Conservation (phyloP, 2,888 invertebrate species). For the Drosophila niveifrons region DNA sequence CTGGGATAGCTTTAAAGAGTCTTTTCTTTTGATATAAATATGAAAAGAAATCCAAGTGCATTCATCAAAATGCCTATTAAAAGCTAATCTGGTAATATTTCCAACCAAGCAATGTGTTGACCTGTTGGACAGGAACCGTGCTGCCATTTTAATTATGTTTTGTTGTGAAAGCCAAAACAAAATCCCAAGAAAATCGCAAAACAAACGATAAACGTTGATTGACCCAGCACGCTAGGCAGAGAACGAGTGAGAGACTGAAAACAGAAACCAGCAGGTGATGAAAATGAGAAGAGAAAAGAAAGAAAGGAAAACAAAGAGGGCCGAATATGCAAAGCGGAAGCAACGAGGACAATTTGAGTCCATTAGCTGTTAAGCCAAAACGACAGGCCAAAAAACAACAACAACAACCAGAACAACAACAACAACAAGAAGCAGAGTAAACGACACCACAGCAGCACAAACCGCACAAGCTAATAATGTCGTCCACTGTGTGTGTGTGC, state of each 20-base stretch:
- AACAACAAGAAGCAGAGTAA: not conserved
- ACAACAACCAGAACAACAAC: too few species aligned
- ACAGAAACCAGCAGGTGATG: constrained; percentile 25
- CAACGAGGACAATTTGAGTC: constrained; percentile 64
- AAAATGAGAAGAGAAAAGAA: constrained; percentile 7
- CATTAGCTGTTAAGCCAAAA: constrained; percentile 70
- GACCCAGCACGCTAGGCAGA: constrained; percentile 25
- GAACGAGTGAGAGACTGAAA: not conserved
- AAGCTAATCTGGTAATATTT: too few species aligned
- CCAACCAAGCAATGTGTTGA: constrained; percentile 1
- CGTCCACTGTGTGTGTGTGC: constrained; percentile 54
- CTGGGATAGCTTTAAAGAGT: too few species aligned
- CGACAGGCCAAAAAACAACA: constrained; percentile 48
- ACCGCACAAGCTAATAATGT: constrained; percentile 63
- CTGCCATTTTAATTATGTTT: constrained; percentile 55
- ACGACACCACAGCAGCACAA: constrained; percentile 16
- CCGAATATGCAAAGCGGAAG: constrained; percentile 50
- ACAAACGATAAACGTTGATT: constrained; percentile 54
- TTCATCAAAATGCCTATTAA: too few species aligned
- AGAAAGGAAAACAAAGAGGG: constrained; percentile 8
- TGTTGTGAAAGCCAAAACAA: constrained; percentile 23
- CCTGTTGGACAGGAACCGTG: constrained; percentile 20
- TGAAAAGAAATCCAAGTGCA: too few species aligned
- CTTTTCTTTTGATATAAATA: too few species aligned
- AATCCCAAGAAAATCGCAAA: constrained; percentile 51